Evolutionary conservation across 2,888 invertebrate species (phyloP).

Genomic region (Hesperia comma): DNA sequence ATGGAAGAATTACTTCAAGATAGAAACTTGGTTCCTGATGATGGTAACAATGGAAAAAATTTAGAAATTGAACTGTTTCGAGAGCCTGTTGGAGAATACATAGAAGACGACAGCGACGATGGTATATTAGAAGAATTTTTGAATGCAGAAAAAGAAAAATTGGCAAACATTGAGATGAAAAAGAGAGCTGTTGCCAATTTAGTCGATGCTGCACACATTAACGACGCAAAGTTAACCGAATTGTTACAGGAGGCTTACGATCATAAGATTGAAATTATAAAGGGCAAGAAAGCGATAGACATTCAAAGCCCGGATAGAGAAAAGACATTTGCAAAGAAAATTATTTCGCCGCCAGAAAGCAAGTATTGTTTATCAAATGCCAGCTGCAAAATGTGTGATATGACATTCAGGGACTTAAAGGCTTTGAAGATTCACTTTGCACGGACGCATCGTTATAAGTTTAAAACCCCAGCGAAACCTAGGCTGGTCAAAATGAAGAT

Average conservation of each 20-base stretch:
- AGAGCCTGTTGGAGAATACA: background rate
- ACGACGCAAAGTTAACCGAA: conserved; percentile 30
- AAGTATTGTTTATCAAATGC: conserved; percentile 56
- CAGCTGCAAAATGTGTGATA: conserved; percentile 63
- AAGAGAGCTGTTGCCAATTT: background rate
- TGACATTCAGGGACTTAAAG: conserved; percentile 48
- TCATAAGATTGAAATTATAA: conserved; percentile 33
- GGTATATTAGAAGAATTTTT: conserved; percentile 59
- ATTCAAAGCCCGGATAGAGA: conserved; percentile 10
- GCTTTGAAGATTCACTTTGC: conserved; percentile 58
- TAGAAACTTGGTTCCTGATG: background rate
- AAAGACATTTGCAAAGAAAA: conserved; percentile 26
- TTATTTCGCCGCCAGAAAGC: conserved; percentile 39
- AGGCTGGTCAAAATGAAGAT: conserved; percentile 39
- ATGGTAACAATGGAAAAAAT: conserved; percentile 1
- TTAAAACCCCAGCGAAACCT: conserved; percentile 37
- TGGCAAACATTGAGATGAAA: background rate
- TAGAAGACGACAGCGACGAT: conserved; percentile 5
- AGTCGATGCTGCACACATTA: conserved; percentile 9
- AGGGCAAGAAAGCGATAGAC: conserved; percentile 37
- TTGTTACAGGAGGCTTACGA: conserved; percentile 26
- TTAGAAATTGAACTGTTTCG: background rate
- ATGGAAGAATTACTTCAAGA: background rate
- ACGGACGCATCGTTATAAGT: conserved; percentile 54
- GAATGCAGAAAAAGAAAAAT: conserved; percentile 37